A percentile compares a stretch with the other conserved stretches of the same genome.
phyloP scores from a whole-genome alignment of 2,113 vertebrate genomes.

The Pithys albifrons region DNA sequence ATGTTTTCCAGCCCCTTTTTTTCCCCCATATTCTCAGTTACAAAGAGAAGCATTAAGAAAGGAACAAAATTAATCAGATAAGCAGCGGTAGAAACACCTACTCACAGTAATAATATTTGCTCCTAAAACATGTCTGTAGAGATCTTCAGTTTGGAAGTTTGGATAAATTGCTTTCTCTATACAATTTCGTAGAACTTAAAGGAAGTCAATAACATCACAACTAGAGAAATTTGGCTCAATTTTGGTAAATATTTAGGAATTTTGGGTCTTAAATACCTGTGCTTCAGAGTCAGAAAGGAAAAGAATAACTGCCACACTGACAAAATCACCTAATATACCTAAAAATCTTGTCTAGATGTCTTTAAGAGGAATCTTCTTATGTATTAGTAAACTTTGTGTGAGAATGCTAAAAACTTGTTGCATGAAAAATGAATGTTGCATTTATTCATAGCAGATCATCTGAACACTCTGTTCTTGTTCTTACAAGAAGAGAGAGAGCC shows the following conservation, averaged over 20 bases:
- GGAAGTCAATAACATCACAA: background rate
- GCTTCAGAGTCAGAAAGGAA: background rate
- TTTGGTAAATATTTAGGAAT: background rate
- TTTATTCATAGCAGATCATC: background rate
- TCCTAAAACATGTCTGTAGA: background rate
- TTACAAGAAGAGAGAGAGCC: background rate
- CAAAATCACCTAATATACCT: background rate
- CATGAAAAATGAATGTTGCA: background rate
- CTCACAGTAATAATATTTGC: background rate
- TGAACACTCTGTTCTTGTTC: background rate
- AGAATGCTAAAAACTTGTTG: background rate
- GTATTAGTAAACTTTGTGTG: background rate
- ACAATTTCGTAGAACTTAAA: background rate
- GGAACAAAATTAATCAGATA: background rate
- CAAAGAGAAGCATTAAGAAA: background rate
- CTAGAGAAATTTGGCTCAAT: background rate
- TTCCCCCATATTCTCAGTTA: background rate
- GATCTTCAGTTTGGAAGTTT: background rate
- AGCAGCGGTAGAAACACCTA: background rate
- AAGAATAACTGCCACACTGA: background rate
- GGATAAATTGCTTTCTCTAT: background rate
- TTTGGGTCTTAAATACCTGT: background rate
- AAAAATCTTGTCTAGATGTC: background rate
- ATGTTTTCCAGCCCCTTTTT: background rate
- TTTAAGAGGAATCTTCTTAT: fast-evolving